These are phyloP conservation scores for Dendrolimus houi DNA, from an alignment of 2,888 invertebrate species.

Conservation along the genomic window DNA sequence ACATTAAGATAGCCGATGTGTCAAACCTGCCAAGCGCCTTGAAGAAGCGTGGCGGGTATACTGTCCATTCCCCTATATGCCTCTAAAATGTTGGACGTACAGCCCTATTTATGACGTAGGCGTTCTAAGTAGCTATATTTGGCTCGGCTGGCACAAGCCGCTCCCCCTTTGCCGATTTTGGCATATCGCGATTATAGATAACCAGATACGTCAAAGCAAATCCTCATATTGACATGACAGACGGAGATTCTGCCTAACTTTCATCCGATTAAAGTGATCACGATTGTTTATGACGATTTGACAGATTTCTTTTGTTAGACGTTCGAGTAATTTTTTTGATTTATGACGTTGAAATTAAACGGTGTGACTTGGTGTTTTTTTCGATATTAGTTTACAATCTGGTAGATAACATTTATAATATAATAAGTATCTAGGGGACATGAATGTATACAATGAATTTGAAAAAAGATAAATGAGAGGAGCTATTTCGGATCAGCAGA, in stretches of 20 bases:
- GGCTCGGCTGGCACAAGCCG: not conserved
- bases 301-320: not conserved
- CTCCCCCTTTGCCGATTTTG: not conserved
- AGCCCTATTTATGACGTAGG: not conserved
- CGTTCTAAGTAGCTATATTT: not conserved
- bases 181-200: not conserved
- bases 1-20: no score
- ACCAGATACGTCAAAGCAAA: not conserved
- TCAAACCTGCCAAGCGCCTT: no score
- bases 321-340: not conserved
- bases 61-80: no score
- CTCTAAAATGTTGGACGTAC: not conserved
- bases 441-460: no score
- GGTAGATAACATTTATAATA: no score
- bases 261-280: not conserved
- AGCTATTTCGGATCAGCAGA: no score
- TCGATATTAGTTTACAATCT: no score
- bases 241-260: not conserved
- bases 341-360: no score
- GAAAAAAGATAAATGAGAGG: no score
- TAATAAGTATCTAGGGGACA: no score
- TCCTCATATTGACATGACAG: not conserved
- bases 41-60: no score
- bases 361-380: no score
- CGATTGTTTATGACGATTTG: not conserved